Base-by-base conservation (phyloP, 2,888 invertebrate species). In the Trichogramma evanescens region DNA sequence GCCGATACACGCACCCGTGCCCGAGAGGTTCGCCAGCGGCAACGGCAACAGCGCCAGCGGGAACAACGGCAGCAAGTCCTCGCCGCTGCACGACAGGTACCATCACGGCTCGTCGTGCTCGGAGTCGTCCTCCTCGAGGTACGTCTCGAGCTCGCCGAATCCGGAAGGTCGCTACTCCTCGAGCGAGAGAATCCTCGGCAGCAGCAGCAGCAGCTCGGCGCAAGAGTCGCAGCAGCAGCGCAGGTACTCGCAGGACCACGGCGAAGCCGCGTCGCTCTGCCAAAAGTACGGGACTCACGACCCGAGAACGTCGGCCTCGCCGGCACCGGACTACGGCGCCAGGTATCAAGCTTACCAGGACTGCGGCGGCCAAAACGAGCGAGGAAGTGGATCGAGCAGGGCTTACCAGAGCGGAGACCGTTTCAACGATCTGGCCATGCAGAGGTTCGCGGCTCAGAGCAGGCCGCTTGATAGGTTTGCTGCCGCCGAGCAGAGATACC, bases 1-100 rank as follows among this genome's bases (percentile, higher is more conserved):
- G 48, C 76, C 77, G 54, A 72, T 75, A 48, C 75, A 76, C 62
- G 73, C 74, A 6, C 72, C 76, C 6, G 74, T 72, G 7, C 74
- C 76, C 8, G 77, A 77, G 51, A 71, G 73, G 65, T 77, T 76
- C 65, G 70, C 72, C 8, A 50, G 59, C 26, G 39, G 52, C 50
- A 40, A 26, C 38, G 10, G 44, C 6, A 60, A 49, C 6, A 60
- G 44, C 8, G 44, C 54, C 44, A 46, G 45, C 50, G n/a, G 40
- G 26, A 5, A 39, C 13, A 54, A 59, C 45, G 59, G 54, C 48
- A 70, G 72, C 39, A 65, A 72, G 46, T 74, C 71, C 49, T 67
- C 69, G 63, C 67, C 62, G 13, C 45, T 63, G 48, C 60, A 72
- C 72, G 41, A 65, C 70, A 52, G 73, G 69, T 55, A 66, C 67